Percentiles rank a stretch among this genome's conserved stretches.
phyloP scores from a whole-genome alignment of 1,140 invertebrate genomes.

The Trichonephila inaurata region DNA sequence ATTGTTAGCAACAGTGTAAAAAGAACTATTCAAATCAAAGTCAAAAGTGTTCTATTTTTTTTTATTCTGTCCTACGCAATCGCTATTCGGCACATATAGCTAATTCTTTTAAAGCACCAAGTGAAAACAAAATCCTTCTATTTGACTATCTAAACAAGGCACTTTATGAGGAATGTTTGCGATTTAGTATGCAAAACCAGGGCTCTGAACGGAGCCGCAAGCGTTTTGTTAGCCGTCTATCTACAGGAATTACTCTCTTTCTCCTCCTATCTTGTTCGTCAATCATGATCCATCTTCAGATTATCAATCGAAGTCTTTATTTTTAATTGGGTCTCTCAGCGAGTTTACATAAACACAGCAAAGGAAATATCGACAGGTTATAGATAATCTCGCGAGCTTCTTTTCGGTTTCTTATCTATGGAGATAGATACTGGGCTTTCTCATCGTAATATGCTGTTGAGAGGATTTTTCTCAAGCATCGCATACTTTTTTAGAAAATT shows the following conservation, averaged over 20 bases:
- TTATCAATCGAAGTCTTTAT: constrained; percentile 55
- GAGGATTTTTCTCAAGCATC: not conserved
- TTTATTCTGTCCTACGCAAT: not conserved
- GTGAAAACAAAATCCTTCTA: not conserved
- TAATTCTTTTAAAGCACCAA: not conserved
- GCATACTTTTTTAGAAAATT: not conserved
- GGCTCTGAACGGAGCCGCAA: not conserved
- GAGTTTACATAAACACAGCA: constrained; percentile 26
- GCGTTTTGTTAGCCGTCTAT: not conserved
- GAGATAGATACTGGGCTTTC: not conserved
- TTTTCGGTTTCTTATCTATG: not conserved
- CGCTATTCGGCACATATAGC: not conserved
- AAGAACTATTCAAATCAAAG: too few relatives aligned
- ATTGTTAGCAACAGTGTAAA: too few relatives aligned
- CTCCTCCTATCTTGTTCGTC: not conserved
- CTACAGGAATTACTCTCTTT: not conserved
- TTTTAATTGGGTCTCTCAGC: constrained; percentile 54
- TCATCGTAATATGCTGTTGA: too few relatives aligned
- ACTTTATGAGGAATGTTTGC: not conserved
- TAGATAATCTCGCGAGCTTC: not conserved
- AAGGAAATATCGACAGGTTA: constrained; percentile 26
- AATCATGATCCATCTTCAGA: not conserved
- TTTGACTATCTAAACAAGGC: not conserved
- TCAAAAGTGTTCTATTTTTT: too few relatives aligned
- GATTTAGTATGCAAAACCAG: not conserved